Base-by-base conservation (phyloP, 2,888 invertebrate genomes). In the Phaonia tiefii region DNA sequence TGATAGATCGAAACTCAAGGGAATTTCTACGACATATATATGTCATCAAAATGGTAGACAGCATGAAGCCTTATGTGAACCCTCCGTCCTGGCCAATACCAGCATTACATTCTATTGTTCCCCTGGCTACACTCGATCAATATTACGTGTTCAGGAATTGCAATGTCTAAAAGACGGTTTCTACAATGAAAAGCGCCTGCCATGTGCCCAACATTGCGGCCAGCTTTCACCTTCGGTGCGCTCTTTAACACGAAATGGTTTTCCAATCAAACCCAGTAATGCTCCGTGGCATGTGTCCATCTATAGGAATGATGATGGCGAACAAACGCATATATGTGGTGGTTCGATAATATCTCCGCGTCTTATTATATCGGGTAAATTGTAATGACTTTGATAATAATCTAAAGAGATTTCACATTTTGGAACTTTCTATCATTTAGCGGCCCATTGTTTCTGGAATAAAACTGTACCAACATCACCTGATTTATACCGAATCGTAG, bases 241-340 rank as follows among this genome's bases (percentile, higher is more conserved):
- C 15, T 20, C 80, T 8, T 84, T 86, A 69, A 56, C 83, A 1
- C 75, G 67, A 1, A 58, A 81, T 17, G 86, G 85, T 0, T 51
- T 75, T 4, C 15, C 13, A 4, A 82, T 79, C 0, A 83, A 84
- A 56, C 51, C 82, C 13, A 85, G 85, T 4, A 20, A 72, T n/a
- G 85, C 86, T 1, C 87, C 88, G 22, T 88, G 88, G 88, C 85
- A 87, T 74, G 86, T 84, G 4, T 85, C 84, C 4, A 85, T 88
- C 42, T 86, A 84, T 79, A 56, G 75, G 1, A 71, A 72, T 0
- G 17, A 56, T 0, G 56, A 67, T 13, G 25, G 22, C 1, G 63
- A 10, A 2, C 84, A 75, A 13, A 58, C 26, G 1, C 85, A 85
- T 5, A 80, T 78, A 1, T 88, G 88, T 67, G 86, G 86, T 4